These are phyloP conservation scores for Halichondria panicea DNA, from an alignment of 37 sponge, comb jelly and placozoan species.

Conservation along the genomic window DNA sequence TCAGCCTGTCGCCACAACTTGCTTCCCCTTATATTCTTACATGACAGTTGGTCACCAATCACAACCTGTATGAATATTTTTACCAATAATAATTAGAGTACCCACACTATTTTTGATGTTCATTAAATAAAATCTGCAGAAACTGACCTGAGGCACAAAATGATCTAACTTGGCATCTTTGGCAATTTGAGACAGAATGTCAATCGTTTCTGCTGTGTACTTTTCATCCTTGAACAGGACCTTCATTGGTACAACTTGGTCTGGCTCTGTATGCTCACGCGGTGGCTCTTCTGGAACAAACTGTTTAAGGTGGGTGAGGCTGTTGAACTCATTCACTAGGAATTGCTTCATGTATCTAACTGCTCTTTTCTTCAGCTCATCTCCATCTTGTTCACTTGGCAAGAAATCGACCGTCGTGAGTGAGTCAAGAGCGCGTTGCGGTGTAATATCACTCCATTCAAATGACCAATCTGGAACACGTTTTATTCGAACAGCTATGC, in stretches of 20 bases:
- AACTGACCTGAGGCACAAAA: too few relatives aligned
- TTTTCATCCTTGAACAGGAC: slow-evolving; percentile 46
- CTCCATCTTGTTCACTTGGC: too few relatives aligned
- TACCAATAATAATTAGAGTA: too few relatives aligned
- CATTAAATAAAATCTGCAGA: not conserved
- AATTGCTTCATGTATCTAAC: slow-evolving; percentile 6
- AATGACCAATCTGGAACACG: not conserved
- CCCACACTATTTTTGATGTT: too few relatives aligned
- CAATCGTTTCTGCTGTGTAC: slow-evolving; percentile 25
- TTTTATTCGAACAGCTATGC: slow-evolving; percentile 4
- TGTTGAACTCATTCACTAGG: not conserved
- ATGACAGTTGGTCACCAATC: slow-evolving; percentile 26
- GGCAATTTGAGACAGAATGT: slow-evolving; percentile 19
- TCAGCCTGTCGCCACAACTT: slow-evolving; percentile 3
- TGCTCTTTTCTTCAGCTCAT: not conserved
- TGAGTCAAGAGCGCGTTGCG: not conserved
- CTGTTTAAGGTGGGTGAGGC: slow-evolving; percentile 4
- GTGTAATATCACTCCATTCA: slow-evolving; percentile 3
- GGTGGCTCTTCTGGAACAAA: not conserved
- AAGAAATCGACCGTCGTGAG: slow-evolving; percentile 10
- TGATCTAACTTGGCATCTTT: not conserved
- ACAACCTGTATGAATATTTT: slow-evolving; percentile 7
- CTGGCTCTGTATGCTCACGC: not conserved
- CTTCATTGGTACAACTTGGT: slow-evolving; percentile 19
- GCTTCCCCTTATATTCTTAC: slow-evolving; percentile 5